phyloP scores from a whole-genome alignment of 2,797 vertebrate species.

The Pseudocheirus occidentalis region DNA sequence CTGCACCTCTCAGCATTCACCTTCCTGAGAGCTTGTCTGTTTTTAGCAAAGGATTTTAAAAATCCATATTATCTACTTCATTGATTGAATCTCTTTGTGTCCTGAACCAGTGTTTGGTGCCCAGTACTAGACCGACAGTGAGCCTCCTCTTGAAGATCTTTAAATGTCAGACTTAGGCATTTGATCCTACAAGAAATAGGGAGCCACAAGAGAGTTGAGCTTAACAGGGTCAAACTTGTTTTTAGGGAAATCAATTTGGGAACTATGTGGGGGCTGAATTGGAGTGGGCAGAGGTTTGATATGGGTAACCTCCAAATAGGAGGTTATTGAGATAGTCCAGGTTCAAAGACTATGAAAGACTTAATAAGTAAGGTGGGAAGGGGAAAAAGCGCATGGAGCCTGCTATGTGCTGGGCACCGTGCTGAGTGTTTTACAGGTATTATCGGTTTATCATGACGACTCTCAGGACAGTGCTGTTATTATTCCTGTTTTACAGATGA shows the following conservation, averaged over 20 bases:
- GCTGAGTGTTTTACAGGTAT: neutral
- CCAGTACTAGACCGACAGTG: neutral
- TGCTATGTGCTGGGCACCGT: neutral
- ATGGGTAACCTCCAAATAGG: neutral
- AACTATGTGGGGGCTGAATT: neutral
- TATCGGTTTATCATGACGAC: neutral
- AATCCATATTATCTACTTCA: neutral
- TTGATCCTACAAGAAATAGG: neutral
- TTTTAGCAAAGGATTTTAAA: neutral
- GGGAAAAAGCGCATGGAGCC: neutral
- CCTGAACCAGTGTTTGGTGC: neutral
- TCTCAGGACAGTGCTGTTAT: neutral
- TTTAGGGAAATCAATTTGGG: neutral
- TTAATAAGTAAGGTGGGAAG: neutral
- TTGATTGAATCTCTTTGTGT: neutral
- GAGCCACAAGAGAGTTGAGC: neutral
- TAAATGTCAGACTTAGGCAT: neutral
- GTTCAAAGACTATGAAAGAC: neutral
- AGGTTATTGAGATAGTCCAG: neutral
- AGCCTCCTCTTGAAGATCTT: neutral
- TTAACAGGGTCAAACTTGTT: neutral
- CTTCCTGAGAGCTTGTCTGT: neutral
- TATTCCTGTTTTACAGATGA: neutral
- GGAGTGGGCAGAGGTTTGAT: neutral
- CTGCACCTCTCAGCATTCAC: neutral